Evolutionary conservation across 2,797 vertebrate genomes (phyloP).

Genomic region (Fringilla coelebs): DNA sequence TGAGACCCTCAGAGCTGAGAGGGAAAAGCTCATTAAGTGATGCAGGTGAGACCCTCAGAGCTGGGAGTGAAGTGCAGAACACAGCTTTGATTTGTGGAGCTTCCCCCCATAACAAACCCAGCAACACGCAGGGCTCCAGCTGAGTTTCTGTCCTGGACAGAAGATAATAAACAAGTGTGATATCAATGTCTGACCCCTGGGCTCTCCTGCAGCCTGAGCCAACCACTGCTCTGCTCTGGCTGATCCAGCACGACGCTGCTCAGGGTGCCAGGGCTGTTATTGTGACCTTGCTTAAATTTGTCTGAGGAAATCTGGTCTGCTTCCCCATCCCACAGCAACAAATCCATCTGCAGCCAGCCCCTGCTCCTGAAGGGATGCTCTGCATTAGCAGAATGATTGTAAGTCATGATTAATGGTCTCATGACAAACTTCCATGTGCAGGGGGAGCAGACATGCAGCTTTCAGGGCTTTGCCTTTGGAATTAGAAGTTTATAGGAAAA

Average conservation of each 20-base stretch:
- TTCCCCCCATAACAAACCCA: background rate
- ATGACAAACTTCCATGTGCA: conserved; percentile 69
- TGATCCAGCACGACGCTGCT: background rate
- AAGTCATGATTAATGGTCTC: conserved; percentile 61
- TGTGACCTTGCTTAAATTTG: conserved; percentile 44
- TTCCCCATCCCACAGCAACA: background rate
- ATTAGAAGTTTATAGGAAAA: conserved; percentile 14
- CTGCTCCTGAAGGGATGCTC: background rate
- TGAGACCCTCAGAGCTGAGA: background rate
- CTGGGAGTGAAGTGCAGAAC: background rate
- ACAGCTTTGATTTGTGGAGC: background rate
- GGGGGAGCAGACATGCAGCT: background rate
- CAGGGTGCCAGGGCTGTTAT: background rate
- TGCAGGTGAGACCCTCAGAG: background rate
- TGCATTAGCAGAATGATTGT: conserved; percentile 12
- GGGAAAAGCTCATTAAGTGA: background rate
- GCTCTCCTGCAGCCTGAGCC: background rate
- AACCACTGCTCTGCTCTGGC: background rate
- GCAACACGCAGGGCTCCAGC: background rate
- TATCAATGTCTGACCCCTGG: background rate
- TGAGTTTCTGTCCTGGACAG: accelerated
- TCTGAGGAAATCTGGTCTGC: conserved; percentile 4
- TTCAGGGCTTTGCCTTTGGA: background rate
- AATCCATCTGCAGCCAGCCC: conserved; percentile 23
- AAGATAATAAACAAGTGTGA: background rate